Base-by-base conservation (phyloP, 2,113 vertebrate genomes). In the Azemiops feae region DNA sequence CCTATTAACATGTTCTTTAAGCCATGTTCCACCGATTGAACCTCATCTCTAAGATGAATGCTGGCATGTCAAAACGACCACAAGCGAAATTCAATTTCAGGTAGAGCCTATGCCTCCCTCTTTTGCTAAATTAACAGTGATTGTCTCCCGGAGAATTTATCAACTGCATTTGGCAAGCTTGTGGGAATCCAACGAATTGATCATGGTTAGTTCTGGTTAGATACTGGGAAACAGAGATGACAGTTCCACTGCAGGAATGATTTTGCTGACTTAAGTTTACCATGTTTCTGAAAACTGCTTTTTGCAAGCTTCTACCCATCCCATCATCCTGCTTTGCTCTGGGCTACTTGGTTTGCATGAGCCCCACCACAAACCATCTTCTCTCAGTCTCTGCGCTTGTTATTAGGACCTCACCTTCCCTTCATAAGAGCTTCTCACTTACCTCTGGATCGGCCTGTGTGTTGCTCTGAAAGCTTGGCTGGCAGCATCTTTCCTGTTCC, bases 201-300 rank as follows among this genome's bases (percentile, higher is more conserved):
- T 43, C 14, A 8, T n/a, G 14, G n/a, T 9, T 14, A 30, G 22
- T 16, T 34, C 53, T 85, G n/a, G 6, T 43, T 89, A 39, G 92
- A n/a, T 25, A 16, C 50, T 0, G 74, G 43, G 4, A 60, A 10
- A 27, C 0, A 0, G 0, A 86, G 20, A 20, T 39, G 74, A 1
- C 0, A 5, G 43, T 23, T n/a, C 87, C 93, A 55, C 16, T 45
- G 18, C 52, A 86, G 50, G 45, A 54, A 88, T 91, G 87, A 14
- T 0, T 91, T 60, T 25, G 11, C 85, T 58, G 5, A 0, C 25
- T 52, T 69, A 30, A 0, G 12, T 39, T 16, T n/a, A 60, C 39
- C 25, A 47, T 64, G 16, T 11, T 86, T 18, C 57, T 55, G 57
- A 87, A 69, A 39, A 3, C 92, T 14, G 5, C 34, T 52, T 54